Base-by-base conservation (phyloP, 2,888 invertebrate genomes). In the Amaurobius ferox region DNA sequence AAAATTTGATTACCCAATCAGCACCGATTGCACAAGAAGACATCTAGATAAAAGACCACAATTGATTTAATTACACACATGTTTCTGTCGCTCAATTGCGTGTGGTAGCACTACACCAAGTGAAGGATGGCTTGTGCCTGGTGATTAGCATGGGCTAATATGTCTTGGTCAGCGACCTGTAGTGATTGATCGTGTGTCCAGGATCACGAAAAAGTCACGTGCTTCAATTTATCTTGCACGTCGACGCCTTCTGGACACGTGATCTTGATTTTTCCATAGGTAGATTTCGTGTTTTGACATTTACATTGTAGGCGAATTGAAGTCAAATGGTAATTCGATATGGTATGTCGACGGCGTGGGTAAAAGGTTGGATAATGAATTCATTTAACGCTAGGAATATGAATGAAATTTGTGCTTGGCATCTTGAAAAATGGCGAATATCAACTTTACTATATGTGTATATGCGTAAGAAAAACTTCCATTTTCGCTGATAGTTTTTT, bases 1-100 rank as follows among this genome's bases (percentile, higher is more conserved):
- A 23, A 16, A 16, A 55, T 55, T n/a, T 23, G 55, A 55, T 55
- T 55, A 1, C 55, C 23, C 55, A 55, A 55, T 55, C 55, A 55
- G 55, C 23, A 6, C 5, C 55, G 1, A 23, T 23, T 55, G 55
- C 55, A 55, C 23, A 55, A 55, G 23, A 55, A 55, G 55, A 55
- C 55, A 55, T 23, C 23, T 11, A 1, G 55, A 55, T 55, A 55
- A 55, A 55, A 55, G 77, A 68, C 35, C 28, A 39, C 32, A 85
- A 77, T 77, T 85, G 77, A 85, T 85, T 85, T 85, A 85, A 85
- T 85, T 85, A 85, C 70, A 71, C 81, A 83, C 81, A 64, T 83
- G 81, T 83, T n/a, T 70, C 55, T 55, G 55, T 48, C 35, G 44
- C 28, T 29, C 29, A 61, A 64, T 68, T 40, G 55, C 55, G 55